A percentile compares a stretch with the other conserved stretches of the same genome.
phyloP scores from a whole-genome alignment of 2,888 invertebrate genomes.

The Scelioninae gen. 1 region DNA sequence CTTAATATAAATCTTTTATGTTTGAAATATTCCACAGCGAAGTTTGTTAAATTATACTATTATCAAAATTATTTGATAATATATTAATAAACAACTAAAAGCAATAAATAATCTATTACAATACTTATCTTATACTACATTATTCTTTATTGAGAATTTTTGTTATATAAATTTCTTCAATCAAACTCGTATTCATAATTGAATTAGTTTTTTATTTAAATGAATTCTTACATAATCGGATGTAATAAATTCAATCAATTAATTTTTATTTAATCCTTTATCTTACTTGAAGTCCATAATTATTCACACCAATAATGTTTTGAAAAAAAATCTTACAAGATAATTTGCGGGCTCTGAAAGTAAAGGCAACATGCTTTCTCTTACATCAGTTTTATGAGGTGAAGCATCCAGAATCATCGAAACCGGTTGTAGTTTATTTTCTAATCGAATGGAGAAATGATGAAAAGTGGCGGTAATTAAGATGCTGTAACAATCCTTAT shows the following conservation, averaged over 20 bases:
- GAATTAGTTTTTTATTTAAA: neutral
- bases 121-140: too few relatives aligned
- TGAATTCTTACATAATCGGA: neutral
- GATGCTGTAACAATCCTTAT: constrained; percentile 51
- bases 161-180: too few relatives aligned
- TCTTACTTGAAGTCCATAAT: neutral
- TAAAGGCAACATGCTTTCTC: constrained; percentile 25
- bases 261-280: constrained; percentile 7
- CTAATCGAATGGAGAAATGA: constrained; percentile 31
- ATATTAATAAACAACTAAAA: too few relatives aligned
- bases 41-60: too few relatives aligned
- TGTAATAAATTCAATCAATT: neutral
- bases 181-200: neutral
- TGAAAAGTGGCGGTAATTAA: constrained; percentile 17
- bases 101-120: too few relatives aligned
- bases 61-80: too few relatives aligned
- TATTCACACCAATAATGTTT: neutral
- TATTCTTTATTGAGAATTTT: too few relatives aligned
- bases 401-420: constrained; percentile 2
- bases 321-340: neutral
- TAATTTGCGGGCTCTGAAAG: constrained; percentile 21
- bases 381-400: constrained; percentile 3
- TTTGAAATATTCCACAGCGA: too few relatives aligned
- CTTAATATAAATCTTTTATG: too few relatives aligned
- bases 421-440: constrained; percentile 38